Conservation (phyloP, 1,140 invertebrate species). For the Drosophila kohkoa region DNA sequence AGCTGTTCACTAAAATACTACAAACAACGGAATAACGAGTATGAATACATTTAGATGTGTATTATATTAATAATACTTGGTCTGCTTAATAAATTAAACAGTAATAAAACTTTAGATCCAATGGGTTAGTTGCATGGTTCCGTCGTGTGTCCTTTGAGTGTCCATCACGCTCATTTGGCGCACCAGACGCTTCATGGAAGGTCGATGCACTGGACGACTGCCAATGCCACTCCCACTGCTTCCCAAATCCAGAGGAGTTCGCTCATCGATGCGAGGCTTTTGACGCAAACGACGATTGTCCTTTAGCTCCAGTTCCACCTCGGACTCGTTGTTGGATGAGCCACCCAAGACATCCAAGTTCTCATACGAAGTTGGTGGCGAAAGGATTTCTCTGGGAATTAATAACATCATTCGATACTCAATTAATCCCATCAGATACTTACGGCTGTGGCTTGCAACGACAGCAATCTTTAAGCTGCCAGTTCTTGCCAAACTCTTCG, state of each 20-base stretch:
- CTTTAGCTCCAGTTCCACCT: constrained; percentile 69
- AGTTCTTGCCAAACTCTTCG: constrained; percentile 94
- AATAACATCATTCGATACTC: constrained; percentile 1
- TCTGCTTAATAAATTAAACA: background rate
- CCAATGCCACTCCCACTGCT: constrained; percentile 41
- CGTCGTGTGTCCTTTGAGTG: constrained; percentile 90
- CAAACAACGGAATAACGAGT: background rate
- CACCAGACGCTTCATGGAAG: constrained; percentile 88
- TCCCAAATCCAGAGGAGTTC: constrained; percentile 82
- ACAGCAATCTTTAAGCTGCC: constrained; percentile 90
- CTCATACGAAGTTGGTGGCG: constrained; percentile 86
- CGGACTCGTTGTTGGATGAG: constrained; percentile 78
- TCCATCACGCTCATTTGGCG: constrained; percentile 92
- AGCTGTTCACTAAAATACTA: too few relatives aligned
- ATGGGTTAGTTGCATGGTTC: constrained; percentile 92
- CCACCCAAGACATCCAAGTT: constrained; percentile 87
- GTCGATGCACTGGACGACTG: constrained; percentile 78
- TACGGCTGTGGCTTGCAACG: constrained; percentile 89
- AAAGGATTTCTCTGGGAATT: constrained; percentile 51
- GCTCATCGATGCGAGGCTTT: constrained; percentile 69
- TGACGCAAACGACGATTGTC: constrained; percentile 48
- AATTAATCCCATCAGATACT: background rate
- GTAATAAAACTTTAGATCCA: constrained; percentile 88
- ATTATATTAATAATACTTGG: background rate
- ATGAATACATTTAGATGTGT: background rate